Conservation (phyloP, 2,888 invertebrate species). For the Lamproptera curius region DNA sequence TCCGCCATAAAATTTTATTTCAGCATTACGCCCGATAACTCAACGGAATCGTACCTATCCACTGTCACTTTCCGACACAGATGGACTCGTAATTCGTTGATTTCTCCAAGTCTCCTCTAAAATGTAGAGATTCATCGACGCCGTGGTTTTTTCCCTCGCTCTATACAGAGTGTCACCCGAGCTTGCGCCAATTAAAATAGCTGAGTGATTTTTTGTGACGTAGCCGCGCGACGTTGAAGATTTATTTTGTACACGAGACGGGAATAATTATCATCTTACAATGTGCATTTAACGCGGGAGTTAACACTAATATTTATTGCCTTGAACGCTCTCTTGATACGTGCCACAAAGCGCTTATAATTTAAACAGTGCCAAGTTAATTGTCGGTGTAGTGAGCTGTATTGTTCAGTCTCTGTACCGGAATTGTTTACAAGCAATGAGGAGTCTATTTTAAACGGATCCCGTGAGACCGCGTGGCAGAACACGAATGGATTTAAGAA, state of each 20-base stretch:
- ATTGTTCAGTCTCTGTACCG: constrained; percentile 33
- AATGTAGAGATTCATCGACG: constrained; percentile 53
- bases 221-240: constrained; percentile 54
- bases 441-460: constrained; percentile 12
- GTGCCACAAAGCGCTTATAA: constrained; percentile 45
- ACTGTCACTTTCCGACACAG: constrained; percentile 1
- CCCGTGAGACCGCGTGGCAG: not conserved
- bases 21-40: constrained; percentile 44
- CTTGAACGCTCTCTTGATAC: constrained; percentile 46
- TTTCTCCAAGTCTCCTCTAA: constrained; percentile 27
- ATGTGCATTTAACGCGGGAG: constrained; percentile 52
- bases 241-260: constrained; percentile 61
- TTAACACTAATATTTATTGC: constrained; percentile 67
- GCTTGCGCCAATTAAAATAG: constrained; percentile 75
- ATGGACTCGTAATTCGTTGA: not conserved
- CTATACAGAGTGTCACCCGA: constrained; percentile 41
- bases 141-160: constrained; percentile 41
- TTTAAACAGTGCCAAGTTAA: constrained; percentile 56
- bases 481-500: not conserved
- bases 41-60: constrained; percentile 21
- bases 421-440: constrained; percentile 27
- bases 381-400: constrained; percentile 49
- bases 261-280: constrained; percentile 65
- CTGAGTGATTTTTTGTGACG: constrained; percentile 63
- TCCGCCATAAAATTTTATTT: constrained; percentile 44